phyloP scores from a whole-genome alignment of 2,113 vertebrate species.

The Mus musculus region GRCm39 chr9:31453001-31453500 shows the following conservation, averaged over 20 bases:
- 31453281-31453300: not conserved
- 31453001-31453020: not conserved
- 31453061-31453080: not conserved
- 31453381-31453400: not conserved
- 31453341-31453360: rapidly evolving
- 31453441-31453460: not conserved
- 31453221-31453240: not conserved
- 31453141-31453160: not conserved
- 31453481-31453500: not conserved
- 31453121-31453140: not conserved
- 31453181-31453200: too few relatives aligned
- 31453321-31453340: not conserved
- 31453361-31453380: not conserved
- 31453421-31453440: not conserved
- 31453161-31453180: too few relatives aligned
- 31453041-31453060: not conserved
- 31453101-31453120: rapidly evolving
- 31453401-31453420: not conserved
- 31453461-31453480: not conserved
- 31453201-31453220: not conserved
- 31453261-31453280: not conserved
- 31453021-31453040: too few relatives aligned
- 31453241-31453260: not conserved
- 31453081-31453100: not conserved
- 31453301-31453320: not conserved